Evolutionary conservation across 2,888 invertebrate species (phyloP).

Genomic region (Polydrusus pterygomalis): DNA sequence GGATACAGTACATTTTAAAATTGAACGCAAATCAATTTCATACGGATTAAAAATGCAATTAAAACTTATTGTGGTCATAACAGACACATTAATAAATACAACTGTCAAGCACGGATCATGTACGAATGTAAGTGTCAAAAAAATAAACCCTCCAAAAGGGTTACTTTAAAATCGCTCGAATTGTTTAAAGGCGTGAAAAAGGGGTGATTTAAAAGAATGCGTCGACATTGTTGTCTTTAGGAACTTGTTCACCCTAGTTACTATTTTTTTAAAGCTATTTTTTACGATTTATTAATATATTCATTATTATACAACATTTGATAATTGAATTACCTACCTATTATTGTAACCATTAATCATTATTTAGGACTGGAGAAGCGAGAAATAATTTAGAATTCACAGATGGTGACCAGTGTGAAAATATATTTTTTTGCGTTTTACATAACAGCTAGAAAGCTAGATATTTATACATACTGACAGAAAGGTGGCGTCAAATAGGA

Average conservation of each 20-base stretch:
- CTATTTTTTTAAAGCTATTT: neutral
- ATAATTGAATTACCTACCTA: too few relatives aligned
- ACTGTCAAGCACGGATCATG: constrained; percentile 65
- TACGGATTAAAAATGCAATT: constrained; percentile 61
- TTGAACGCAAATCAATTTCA: constrained; percentile 53
- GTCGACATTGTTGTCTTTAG: constrained; percentile 34
- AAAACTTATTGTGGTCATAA: constrained; percentile 63
- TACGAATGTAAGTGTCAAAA: constrained; percentile 61
- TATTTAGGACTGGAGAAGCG: too few relatives aligned
- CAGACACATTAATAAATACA: constrained; percentile 63
- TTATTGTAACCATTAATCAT: too few relatives aligned
- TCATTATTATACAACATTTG: too few relatives aligned
- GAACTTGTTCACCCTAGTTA: constrained; percentile 3
- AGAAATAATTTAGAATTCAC: too few relatives aligned
- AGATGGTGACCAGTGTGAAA: too few relatives aligned
- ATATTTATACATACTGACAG: too few relatives aligned
- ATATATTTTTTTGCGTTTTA: too few relatives aligned
- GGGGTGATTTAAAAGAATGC: constrained; percentile 38
- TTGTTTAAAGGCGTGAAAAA: constrained; percentile 53
- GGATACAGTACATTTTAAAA: constrained; percentile 47
- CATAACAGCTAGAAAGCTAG: too few relatives aligned
- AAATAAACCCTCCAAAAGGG: constrained; percentile 60
- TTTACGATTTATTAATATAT: too few relatives aligned
- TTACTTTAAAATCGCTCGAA: constrained; percentile 50
- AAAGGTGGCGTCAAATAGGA: too few relatives aligned